Conservation (phyloP, 2,113 vertebrate genomes). For the Clarias batrachus region DNA sequence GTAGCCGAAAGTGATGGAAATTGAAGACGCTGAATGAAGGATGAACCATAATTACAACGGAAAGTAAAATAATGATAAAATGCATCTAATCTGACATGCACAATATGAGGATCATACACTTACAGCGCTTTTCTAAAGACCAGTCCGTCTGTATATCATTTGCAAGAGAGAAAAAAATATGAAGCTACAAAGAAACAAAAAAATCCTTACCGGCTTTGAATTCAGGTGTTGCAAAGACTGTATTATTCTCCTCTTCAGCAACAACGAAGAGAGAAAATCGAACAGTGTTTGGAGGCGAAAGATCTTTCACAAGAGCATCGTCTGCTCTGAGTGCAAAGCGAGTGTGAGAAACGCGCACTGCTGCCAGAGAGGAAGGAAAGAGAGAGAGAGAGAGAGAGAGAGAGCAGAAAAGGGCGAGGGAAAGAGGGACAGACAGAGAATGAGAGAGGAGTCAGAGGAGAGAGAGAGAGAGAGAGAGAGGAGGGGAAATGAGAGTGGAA, state of each 20-base stretch:
- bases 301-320: slow-evolving; percentile 16
- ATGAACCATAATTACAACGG: background rate
- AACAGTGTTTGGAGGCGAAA: background rate
- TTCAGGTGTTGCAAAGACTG: background rate
- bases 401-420: background rate
- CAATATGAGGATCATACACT: background rate
- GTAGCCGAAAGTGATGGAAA: background rate
- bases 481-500: background rate
- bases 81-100: background rate
- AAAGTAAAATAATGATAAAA: background rate
- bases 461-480: background rate
- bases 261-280: background rate
- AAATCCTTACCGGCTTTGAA: slow-evolving; percentile 8
- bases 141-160: background rate
- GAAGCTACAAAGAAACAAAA: background rate
- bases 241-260: background rate
- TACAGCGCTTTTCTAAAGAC: background rate
- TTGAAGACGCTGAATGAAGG: background rate
- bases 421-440: background rate
- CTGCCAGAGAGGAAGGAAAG: slow-evolving; percentile 9
- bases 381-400: background rate
- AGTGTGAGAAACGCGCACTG: slow-evolving; percentile 17
- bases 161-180: background rate
- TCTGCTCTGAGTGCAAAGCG: slow-evolving; percentile 13
- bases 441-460: background rate